These are phyloP conservation scores for Passer montanus DNA, from an alignment of 2,113 vertebrate species.

Conservation along the genomic window DNA sequence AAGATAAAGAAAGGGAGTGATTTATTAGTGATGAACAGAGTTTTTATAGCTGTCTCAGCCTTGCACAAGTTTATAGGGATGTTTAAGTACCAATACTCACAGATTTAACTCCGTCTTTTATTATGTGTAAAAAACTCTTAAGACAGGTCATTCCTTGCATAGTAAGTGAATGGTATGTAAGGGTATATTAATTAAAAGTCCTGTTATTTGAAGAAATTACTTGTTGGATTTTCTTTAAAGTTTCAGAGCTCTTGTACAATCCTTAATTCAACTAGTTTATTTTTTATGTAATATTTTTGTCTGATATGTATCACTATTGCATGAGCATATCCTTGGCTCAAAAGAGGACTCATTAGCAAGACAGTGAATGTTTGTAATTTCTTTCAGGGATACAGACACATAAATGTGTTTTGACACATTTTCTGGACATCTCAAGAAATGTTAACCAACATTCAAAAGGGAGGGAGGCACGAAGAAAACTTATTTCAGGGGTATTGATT, in stretches of 20 bases:
- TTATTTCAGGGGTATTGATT: background rate
- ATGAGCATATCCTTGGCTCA: background rate
- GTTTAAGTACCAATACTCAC: background rate
- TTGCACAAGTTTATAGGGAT: background rate
- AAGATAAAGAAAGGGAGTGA: background rate
- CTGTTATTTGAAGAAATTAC: background rate
- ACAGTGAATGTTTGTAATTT: background rate
- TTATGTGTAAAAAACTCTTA: background rate
- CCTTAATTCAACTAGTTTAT: background rate
- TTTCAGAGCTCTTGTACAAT: background rate
- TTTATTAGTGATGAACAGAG: background rate
- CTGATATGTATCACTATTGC: background rate
- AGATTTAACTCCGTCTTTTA: background rate
- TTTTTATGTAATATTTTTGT: background rate
- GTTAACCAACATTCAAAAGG: background rate
- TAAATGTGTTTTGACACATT: background rate
- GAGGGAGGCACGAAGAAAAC: rapidly evolving
- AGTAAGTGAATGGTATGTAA: background rate
- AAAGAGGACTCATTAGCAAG: background rate
- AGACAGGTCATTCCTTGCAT: background rate
- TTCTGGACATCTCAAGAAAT: background rate
- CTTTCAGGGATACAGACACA: background rate
- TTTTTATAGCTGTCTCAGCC: background rate
- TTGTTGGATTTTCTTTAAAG: background rate
- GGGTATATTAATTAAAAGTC: background rate